phyloP scores from a whole-genome alignment of 2,797 vertebrate genomes.

The Oreochromis grahami region DNA sequence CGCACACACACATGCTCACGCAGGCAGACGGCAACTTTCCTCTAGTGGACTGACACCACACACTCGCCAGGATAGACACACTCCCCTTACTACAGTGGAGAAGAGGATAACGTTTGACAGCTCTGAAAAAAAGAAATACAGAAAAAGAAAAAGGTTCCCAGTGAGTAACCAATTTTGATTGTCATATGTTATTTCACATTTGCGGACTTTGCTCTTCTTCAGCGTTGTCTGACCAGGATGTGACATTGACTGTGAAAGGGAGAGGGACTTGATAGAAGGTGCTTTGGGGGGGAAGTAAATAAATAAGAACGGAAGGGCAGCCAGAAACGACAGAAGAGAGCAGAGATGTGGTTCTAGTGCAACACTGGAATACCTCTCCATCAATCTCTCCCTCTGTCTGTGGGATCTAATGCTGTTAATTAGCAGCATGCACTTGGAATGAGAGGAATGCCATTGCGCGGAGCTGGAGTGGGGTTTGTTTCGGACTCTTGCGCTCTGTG shows the following conservation, averaged over 20 bases:
- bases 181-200: not conserved
- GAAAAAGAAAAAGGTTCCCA: constrained; percentile 30
- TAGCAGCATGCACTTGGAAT: constrained; percentile 66
- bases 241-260: constrained; percentile 10
- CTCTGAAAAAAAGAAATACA: constrained; percentile 44
- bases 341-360: constrained; percentile 20
- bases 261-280: constrained; percentile 41
- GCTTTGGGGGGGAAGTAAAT: not conserved
- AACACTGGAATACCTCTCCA: constrained; percentile 43
- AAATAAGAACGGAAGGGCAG: not conserved
- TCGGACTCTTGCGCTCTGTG: constrained; percentile 23
- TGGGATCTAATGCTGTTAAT: constrained; percentile 59
- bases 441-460: constrained; percentile 60
- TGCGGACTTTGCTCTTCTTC: constrained; percentile 23
- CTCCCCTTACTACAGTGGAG: constrained; percentile 49
- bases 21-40: constrained; percentile 61
- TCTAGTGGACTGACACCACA: constrained; percentile 58
- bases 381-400: constrained; percentile 43
- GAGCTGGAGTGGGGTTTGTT: constrained; percentile 41
- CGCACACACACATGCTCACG: constrained; percentile 10
- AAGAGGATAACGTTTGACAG: constrained; percentile 67
- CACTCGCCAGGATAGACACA: constrained; percentile 58
- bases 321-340: constrained; percentile 23
- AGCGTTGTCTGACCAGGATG: constrained; percentile 7
- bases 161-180: constrained; percentile 61